A percentile compares a stretch with the other conserved stretches of the same genome.
Evolutionary conservation across 2,113 vertebrate genomes (phyloP).

Genomic region (Mesoclemmys tuberculata): DNA sequence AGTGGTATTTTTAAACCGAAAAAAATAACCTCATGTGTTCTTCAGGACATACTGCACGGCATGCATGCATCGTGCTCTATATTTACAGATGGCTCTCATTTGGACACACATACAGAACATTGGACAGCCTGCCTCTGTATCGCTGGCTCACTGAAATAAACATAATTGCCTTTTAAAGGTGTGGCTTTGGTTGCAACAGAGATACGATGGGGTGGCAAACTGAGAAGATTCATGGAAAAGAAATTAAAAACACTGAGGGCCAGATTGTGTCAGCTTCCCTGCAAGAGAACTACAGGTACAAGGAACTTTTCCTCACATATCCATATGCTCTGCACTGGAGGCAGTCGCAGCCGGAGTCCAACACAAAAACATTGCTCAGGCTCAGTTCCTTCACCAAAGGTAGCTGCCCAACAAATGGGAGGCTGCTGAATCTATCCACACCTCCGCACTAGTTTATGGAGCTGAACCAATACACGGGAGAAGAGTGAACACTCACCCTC

Average conservation of each 20-base stretch:
- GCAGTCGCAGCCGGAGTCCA: not conserved
- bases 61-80: slow-evolving; percentile 25
- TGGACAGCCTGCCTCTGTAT: slow-evolving; percentile 5
- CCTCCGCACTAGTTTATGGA: not conserved
- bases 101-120: not conserved
- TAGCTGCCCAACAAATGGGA: not conserved
- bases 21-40: slow-evolving; percentile 55
- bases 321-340: not conserved
- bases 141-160: slow-evolving; percentile 24
- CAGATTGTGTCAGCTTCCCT: not conserved
- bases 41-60: slow-evolving; percentile 23
- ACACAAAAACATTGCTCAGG: not conserved
- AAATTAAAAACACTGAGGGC: not conserved
- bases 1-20: slow-evolving; percentile 63
- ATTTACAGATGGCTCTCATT: slow-evolving; percentile 67
- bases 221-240: not conserved
- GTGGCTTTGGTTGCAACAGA: not conserved
- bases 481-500: not conserved
- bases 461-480: accelerated
- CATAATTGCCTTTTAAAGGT: not conserved
- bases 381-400: accelerated
- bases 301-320: not conserved
- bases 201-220: not conserved
- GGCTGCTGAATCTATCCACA: not conserved
- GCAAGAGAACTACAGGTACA: not conserved